Evolutionary conservation across 2,113 vertebrate genomes (phyloP), one percentile per base, ranked within the genome.

Genomic region (Urocynchramus pylzowi): DNA sequence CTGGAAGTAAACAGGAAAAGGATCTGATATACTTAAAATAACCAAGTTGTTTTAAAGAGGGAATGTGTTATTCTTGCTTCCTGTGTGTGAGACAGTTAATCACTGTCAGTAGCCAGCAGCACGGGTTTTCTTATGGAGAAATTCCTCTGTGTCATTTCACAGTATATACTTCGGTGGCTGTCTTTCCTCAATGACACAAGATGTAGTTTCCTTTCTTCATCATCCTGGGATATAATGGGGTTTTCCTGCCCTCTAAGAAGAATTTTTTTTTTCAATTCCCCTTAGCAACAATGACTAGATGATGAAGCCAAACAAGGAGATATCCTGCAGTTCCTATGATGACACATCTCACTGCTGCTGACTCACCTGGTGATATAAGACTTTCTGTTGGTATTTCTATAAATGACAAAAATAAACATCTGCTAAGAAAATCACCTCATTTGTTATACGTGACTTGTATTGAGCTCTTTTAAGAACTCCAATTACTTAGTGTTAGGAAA

Each of bases 61-160:
- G 73, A 74, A 84, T 54, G 84, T 86, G 84, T 87, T 95, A 78
- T 78, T 17, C 79, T 89, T 56, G 52, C 71, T 95, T 97, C 96
- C 96, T 86, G 87, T 45, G 59, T 93, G 77, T 97, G 95, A 97
- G 95, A 95, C 94, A 89, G 91, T 98, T 98, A 97, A 97, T 98
- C 97, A 97, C 35, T 42, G 31, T 8, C 24, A 83, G 76, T 74
- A 85, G 59, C 93, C 41, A 9, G 70, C 49, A 92, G 52, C 49
- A 21, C 63, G 71, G 19, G 53, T 65, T 77, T 80, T 74, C 71
- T 91, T 77, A 56, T 1, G 2, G 93, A 97, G 95, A 97, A 97
- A 93, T 75, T 52, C 87, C 84, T 94, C 84, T 95, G 85, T 96
- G 92, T 97, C 95, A 96, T 93, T 94, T 71, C 70, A 63, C 74